A percentile compares a stretch with the other conserved stretches of the same genome.
Conservation (phyloP, 1,140 invertebrate species). For the Anoplophora glabripennis region DNA sequence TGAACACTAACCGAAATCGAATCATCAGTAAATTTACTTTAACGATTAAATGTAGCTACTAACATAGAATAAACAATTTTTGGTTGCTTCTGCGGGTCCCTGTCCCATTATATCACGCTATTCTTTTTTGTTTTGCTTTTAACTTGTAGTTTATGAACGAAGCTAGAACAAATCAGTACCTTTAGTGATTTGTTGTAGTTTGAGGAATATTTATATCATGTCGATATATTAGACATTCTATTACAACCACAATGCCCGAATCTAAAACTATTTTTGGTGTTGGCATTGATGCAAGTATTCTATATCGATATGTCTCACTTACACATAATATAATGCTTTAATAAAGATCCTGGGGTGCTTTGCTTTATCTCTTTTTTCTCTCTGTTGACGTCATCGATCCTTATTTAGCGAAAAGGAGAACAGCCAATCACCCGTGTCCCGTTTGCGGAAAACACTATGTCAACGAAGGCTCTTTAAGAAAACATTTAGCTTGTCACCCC, state of each 20-base stretch:
- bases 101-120: constrained; percentile 13
- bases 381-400: constrained; percentile 57
- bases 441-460: constrained; percentile 94
- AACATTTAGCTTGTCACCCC: constrained; percentile 88
- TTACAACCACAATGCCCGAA: too few relatives aligned
- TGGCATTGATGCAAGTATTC: too few relatives aligned
- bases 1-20: too few relatives aligned
- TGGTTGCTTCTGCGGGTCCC: constrained; percentile 11
- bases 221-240: too few relatives aligned
- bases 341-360: constrained; percentile 48
- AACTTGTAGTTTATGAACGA: too few relatives aligned
- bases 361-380: constrained; percentile 50
- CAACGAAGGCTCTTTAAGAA: constrained; percentile 88
- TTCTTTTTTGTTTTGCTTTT: not conserved
- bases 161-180: too few relatives aligned
- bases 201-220: too few relatives aligned
- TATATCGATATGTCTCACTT: constrained; percentile 5
- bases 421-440: constrained; percentile 89
- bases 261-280: too few relatives aligned
- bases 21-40: too few relatives aligned
- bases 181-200: too few relatives aligned
- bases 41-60: not conserved
- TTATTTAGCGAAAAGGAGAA: constrained; percentile 87
- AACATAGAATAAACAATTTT: constrained; percentile 6
- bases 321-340: constrained; percentile 15